Evolutionary conservation across 2,888 invertebrate genomes (phyloP).

Genomic region (Trisateles emortualis): DNA sequence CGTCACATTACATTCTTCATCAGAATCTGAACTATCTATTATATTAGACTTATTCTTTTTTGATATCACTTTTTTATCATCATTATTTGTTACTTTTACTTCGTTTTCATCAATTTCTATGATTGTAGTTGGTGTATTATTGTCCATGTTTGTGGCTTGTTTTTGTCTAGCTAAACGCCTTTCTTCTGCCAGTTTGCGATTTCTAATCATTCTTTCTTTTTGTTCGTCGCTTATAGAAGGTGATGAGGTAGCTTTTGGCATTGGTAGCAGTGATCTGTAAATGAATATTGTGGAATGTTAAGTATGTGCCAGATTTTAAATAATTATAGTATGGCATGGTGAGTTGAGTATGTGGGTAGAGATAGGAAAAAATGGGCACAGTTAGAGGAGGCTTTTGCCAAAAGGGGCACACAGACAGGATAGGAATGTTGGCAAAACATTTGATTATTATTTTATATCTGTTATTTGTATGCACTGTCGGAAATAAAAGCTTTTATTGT

Average conservation of each 20-base stretch:
- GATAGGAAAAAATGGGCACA: no score
- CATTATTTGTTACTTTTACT: conserved; percentile 9
- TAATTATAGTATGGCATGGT: no score
- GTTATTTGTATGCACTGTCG: no score
- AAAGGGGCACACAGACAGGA: no score
- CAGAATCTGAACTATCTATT: conserved; percentile 49
- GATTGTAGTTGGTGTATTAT: background rate
- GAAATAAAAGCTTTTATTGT: no score
- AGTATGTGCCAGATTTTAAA: no score
- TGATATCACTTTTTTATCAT: background rate
- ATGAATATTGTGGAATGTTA: no score
- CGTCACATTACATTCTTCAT: conserved; percentile 51
- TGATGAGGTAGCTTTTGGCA: conserved; percentile 78
- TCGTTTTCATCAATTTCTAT: conserved; percentile 17
- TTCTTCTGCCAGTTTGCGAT: conserved; percentile 89
- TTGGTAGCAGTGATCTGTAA: conserved; percentile 63
- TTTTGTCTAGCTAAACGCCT: conserved; percentile 85
- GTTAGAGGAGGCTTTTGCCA: no score
- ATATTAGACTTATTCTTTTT: conserved; percentile 26
- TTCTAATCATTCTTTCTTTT: conserved; percentile 89
- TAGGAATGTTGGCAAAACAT: no score
- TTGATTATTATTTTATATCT: no score
- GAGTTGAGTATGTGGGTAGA: no score
- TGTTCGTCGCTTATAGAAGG: conserved; percentile 88
- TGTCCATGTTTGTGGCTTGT: conserved; percentile 34